These are phyloP conservation scores for Idris sp. DNA, from an alignment of 1,140 invertebrate genomes.

Conservation along the genomic window DNA sequence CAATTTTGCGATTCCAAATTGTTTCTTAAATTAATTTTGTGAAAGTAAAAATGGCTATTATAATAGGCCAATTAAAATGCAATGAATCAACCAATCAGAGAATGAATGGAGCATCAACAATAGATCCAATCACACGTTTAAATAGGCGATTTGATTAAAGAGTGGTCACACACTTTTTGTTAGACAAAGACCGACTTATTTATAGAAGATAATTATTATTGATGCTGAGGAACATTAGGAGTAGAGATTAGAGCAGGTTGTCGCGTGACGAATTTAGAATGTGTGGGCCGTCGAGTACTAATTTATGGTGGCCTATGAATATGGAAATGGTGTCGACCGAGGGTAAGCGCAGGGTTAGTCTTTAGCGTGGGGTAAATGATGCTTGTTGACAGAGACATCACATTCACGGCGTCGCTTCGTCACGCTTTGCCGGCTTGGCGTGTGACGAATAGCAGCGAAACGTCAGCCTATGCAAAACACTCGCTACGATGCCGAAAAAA, in stretches of 20 bases:
- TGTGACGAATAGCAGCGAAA: slow-evolving; percentile 46
- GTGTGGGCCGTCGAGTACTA: slow-evolving; percentile 59
- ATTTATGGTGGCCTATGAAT: slow-evolving; percentile 61
- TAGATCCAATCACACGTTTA: slow-evolving; percentile 35
- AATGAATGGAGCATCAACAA: slow-evolving; percentile 34
- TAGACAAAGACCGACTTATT: slow-evolving; percentile 16
- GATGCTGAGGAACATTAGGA: slow-evolving; percentile 32
- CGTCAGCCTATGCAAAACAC: slow-evolving; percentile 45
- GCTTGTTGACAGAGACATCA: slow-evolving; percentile 64
- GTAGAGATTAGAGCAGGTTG: slow-evolving; percentile 38
- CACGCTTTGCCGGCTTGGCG: slow-evolving; percentile 41
- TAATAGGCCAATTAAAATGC: slow-evolving; percentile 52
- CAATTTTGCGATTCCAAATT: no score
- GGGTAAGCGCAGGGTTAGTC: slow-evolving; percentile 50
- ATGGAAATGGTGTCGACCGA: slow-evolving; percentile 55
- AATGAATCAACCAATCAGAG: slow-evolving; percentile 51
- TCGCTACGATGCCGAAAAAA: slow-evolving; percentile 26
- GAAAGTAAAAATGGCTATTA: slow-evolving; percentile 17
- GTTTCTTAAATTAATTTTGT: neutral
- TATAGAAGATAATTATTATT: slow-evolving; percentile 53
- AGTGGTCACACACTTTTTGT: slow-evolving; percentile 5
- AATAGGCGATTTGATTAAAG: slow-evolving; percentile 40
- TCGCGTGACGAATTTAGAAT: slow-evolving; percentile 60
- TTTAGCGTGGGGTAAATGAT: slow-evolving; percentile 55
- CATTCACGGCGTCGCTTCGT: slow-evolving; percentile 44